Conservation (phyloP, 2,113 vertebrate species). For the Xiphophorus maculatus region DNA sequence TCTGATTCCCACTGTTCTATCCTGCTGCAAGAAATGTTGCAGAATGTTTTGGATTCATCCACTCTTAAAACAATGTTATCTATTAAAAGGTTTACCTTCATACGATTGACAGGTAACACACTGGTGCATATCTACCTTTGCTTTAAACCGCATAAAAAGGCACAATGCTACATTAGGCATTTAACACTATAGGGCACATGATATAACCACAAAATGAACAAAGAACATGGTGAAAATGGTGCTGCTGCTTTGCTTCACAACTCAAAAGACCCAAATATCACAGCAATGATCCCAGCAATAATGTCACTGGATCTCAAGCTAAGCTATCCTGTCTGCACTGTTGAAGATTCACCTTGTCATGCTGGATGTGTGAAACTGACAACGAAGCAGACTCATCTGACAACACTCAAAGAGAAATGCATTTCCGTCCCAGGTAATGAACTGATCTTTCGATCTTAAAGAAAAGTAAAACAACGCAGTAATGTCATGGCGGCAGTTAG, state of each 20-base stretch:
- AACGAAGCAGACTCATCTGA: too few relatives aligned
- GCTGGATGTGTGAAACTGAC: too few relatives aligned
- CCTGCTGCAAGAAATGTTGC: slow-evolving; percentile 16
- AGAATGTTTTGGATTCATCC: slow-evolving; percentile 11
- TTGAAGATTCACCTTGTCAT: background rate
- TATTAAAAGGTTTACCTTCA: too few relatives aligned
- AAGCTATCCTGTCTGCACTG: background rate
- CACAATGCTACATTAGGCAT: background rate
- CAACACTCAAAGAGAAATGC: too few relatives aligned
- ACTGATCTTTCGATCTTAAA: background rate
- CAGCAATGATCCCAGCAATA: background rate
- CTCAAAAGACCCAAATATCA: background rate
- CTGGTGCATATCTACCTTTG: background rate
- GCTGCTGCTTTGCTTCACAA: background rate
- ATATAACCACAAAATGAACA: background rate
- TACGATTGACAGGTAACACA: background rate
- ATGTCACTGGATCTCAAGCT: background rate
- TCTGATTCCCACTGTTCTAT: slow-evolving; percentile 19
- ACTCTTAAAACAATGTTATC: background rate
- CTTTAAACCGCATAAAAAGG: background rate
- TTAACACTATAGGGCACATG: background rate
- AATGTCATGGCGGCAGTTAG: background rate
- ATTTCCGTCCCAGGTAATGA: background rate
- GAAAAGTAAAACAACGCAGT: background rate
- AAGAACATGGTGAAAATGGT: background rate